Evolutionary conservation across 2,888 invertebrate species (phyloP), one percentile per base, ranked within the genome.

Genomic region (Dynastes maya): DNA sequence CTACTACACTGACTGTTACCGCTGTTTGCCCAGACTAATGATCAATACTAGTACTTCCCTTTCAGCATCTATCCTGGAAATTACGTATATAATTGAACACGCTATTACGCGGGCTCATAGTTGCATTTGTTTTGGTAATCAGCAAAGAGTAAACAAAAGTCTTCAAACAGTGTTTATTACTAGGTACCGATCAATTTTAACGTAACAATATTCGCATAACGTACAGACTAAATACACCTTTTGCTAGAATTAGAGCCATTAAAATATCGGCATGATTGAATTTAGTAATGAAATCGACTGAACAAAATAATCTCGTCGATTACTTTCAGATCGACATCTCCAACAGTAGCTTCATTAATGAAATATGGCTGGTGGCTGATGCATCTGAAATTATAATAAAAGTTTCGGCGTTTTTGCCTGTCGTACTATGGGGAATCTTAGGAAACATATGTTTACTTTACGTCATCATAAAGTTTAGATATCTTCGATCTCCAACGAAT

Each of bases 401-500:
- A 87, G 88, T 92, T 0, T 86, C 90, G 0, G 89, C 91, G 0
- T 92, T 94, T 88, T 80, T 93, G 0, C 90, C 93, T 0, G 87
- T 95, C 0, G 92, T 94, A 2, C 77, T 93, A 3, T 87, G 91
- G 72, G 95, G 95, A 1, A 89, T 95, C 45, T 89, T 93, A 80
- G 92, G 93, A 2, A 96, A 96, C 86, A 88, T 91, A 3, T 87
- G 93, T 1, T 91, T 95, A 32, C 88, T 95, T 11, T 89, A 91
- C 81, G 91, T 94, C 8, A 90, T 96, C 27, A 82, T 90, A 2
- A 91, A 90, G 80, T 92, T 93, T 86, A 91, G 90, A 61, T 90
- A 92, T 84, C 87, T 95, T 8, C 91, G 93, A 85, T 92, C 93
- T 0, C 92, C 94, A 0, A 94, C 94, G 13, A 95, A 95, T 87